These are phyloP conservation scores for Troides oblongomaculatus DNA, from an alignment of 2,888 invertebrate species.

Conservation along the genomic window DNA sequence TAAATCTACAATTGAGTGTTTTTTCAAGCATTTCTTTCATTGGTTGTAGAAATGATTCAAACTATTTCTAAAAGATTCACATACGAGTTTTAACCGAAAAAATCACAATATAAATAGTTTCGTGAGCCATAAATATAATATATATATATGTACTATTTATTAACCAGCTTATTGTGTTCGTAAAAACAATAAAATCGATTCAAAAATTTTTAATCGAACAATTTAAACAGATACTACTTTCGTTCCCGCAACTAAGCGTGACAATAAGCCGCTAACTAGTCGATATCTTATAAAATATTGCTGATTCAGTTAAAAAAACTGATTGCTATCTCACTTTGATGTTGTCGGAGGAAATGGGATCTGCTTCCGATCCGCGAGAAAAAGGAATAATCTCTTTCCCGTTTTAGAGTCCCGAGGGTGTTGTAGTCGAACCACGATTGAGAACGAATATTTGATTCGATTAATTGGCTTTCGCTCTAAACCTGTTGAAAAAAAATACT, in stretches of 20 bases:
- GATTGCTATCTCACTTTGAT: constrained; percentile 78
- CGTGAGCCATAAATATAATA: too few species aligned
- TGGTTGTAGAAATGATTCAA: too few species aligned
- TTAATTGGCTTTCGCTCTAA: constrained; percentile 8
- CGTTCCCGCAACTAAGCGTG: constrained; percentile 1
- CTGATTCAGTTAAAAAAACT: constrained; percentile 76
- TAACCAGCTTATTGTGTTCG: too few species aligned
- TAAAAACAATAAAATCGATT: background rate
- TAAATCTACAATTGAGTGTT: too few species aligned
- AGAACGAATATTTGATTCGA: constrained; percentile 21
- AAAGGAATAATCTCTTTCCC: constrained; percentile 73
- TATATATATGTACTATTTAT: too few species aligned
- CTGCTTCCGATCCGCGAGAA: constrained; percentile 75
- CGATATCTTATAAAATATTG: constrained; percentile 68
- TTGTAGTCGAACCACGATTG: constrained; percentile 21
- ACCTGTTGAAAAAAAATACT: background rate
- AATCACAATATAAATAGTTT: too few species aligned
- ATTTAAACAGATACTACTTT: background rate
- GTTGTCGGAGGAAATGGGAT: constrained; percentile 79
- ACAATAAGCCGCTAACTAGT: constrained; percentile 50
- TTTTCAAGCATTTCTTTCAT: too few species aligned
- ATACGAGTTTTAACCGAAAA: background rate
- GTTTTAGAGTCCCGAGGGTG: constrained; percentile 62
- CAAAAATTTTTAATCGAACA: background rate
- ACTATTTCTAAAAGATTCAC: too few species aligned